Conservation (phyloP, 2,797 vertebrate species). For the Chromis chromis region DNA sequence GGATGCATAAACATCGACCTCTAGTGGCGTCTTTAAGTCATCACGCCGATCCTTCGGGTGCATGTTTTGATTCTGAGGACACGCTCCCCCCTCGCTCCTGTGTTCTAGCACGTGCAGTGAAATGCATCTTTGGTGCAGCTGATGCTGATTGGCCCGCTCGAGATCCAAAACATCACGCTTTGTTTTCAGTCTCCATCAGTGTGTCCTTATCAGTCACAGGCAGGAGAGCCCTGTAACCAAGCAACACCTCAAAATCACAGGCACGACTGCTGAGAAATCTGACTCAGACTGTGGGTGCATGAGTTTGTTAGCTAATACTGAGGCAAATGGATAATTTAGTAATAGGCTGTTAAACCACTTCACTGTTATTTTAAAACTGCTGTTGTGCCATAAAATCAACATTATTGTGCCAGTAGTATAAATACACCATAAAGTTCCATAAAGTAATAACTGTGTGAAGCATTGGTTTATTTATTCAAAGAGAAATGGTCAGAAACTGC, state of each 20-base stretch:
- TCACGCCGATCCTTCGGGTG: conserved; percentile 19
- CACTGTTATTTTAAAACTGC: conserved; percentile 3
- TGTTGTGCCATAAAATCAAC: background rate
- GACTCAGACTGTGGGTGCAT: conserved; percentile 1
- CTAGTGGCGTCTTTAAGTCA: conserved; percentile 57
- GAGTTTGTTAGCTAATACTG: conserved; percentile 4
- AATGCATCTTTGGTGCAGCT: conserved; percentile 17
- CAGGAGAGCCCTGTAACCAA: conserved; percentile 2
- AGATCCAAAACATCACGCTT: conserved; percentile 5
- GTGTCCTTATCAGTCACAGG: background rate
- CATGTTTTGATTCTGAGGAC: conserved; percentile 64
- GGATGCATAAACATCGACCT: conserved; percentile 48
- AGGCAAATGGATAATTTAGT: background rate
- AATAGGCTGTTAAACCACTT: background rate
- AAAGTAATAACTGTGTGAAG: background rate
- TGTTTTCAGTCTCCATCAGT: conserved; percentile 9
- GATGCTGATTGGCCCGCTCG: conserved; percentile 18
- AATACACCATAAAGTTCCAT: background rate
- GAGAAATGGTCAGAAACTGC: conserved; percentile 5
- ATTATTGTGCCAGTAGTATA: background rate
- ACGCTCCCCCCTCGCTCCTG: conserved; percentile 21
- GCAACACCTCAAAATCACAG: conserved; percentile 10
- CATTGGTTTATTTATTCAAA: background rate
- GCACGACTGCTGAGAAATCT: conserved; percentile 11
- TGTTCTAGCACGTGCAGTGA: conserved; percentile 47